Evolutionary conservation across 1,140 invertebrate species (phyloP).

Genomic region (Ericerus pela): DNA sequence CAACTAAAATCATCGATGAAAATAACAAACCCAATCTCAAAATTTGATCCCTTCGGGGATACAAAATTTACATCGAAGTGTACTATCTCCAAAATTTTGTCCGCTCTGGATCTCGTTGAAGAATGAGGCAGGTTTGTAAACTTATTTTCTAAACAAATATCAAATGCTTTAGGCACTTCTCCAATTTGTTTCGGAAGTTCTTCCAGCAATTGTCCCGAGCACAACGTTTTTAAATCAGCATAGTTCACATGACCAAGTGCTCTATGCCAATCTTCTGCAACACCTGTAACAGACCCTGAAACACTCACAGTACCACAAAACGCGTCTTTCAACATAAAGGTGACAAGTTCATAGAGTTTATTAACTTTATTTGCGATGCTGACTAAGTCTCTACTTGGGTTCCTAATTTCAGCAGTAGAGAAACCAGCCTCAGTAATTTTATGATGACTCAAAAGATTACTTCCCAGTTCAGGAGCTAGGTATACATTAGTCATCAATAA

Average conservation of each 20-base stretch:
- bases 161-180: conserved; percentile 16
- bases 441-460: conserved; percentile 21
- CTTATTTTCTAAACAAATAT: conserved; percentile 20
- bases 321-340: neutral
- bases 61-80: conserved; percentile 23
- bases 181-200: neutral
- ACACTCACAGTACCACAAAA: neutral
- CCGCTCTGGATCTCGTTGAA: conserved; percentile 7
- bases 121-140: conserved; percentile 18
- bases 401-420: neutral
- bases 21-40: conserved; percentile 23
- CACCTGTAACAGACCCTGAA: neutral
- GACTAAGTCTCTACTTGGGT: neutral
- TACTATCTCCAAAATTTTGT: conserved; percentile 21
- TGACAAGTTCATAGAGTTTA: too few relatives aligned
- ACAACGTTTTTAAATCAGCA: conserved; percentile 19
- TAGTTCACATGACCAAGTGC: conserved; percentile 22
- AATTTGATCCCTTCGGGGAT: conserved; percentile 10
- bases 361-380: too few relatives aligned
- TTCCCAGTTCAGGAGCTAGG: conserved; percentile 5
- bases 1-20: conserved; percentile 27
- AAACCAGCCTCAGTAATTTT: too few relatives aligned
- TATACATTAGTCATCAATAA: conserved; percentile 21
- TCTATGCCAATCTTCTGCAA: conserved; percentile 14
- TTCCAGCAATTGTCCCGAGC: neutral